These are phyloP conservation scores for Ammodytes dubius DNA, from an alignment of 2,113 vertebrate species.

Conservation along the genomic window DNA sequence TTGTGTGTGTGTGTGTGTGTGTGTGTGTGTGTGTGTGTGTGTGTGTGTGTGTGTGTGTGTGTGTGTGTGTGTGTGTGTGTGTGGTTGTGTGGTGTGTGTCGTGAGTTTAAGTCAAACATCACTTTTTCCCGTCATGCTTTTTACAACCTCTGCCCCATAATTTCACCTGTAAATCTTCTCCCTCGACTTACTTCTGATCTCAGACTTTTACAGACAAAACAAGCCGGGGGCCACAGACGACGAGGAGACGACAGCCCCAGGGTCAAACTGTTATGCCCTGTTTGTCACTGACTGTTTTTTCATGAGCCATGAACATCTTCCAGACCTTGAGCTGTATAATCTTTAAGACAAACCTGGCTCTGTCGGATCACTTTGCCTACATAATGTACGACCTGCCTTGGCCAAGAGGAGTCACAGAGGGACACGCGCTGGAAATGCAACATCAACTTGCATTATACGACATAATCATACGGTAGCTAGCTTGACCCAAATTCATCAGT, in stretches of 20 bases:
- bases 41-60: conserved; percentile 54
- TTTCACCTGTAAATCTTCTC: conserved; percentile 42
- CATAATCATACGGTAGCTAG: conserved; percentile 62
- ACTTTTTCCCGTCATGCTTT: conserved; percentile 17
- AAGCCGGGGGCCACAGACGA: not conserved
- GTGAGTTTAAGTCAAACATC: conserved; percentile 42
- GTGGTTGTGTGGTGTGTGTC: conserved; percentile 29
- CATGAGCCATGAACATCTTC: not conserved
- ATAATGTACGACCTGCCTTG: conserved; percentile 29
- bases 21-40: no score
- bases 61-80: conserved; percentile 23
- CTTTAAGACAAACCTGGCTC: conserved; percentile 15
- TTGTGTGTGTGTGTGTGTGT: no score
- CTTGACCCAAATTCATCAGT: conserved; percentile 41
- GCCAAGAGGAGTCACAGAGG: conserved; percentile 30
- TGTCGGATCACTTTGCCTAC: not conserved
- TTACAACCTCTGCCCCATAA: conserved; percentile 22
- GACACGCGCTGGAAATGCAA: conserved; percentile 36
- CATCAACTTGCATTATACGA: conserved; percentile 41
- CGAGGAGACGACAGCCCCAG: conserved; percentile 23
- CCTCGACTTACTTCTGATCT: conserved; percentile 11
- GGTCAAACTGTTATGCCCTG: not conserved
- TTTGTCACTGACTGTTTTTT: conserved; percentile 32
- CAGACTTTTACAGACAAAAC: conserved; percentile 60
- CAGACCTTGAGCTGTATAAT: conserved; percentile 23